Evolutionary conservation across 2,888 invertebrate species (phyloP).

Genomic region (Mythimna impura): DNA sequence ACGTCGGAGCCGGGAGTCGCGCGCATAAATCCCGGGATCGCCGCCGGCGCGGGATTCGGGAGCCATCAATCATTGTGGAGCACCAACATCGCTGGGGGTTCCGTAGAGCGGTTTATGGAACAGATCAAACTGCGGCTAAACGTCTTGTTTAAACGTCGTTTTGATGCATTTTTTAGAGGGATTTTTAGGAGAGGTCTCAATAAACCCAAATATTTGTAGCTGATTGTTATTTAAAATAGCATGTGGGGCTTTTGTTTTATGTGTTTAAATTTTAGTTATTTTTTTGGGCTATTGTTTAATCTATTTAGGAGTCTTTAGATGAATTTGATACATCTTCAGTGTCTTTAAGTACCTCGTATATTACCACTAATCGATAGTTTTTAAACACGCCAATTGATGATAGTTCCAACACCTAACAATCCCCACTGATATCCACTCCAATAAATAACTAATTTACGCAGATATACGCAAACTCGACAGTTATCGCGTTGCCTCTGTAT

Average conservation of each 20-base stretch:
- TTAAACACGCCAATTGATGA: background rate
- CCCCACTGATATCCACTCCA: background rate
- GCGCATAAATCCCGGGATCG: slow-evolving; percentile 86
- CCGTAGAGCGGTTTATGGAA: slow-evolving; percentile 55
- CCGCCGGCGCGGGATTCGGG: slow-evolving; percentile 88
- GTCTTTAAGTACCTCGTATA: background rate
- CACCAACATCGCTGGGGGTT: slow-evolving; percentile 82
- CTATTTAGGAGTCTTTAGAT: too few relatives aligned
- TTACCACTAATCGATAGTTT: background rate
- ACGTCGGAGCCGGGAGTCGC: slow-evolving; percentile 79
- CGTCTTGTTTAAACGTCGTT: slow-evolving; percentile 42
- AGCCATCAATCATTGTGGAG: slow-evolving; percentile 86
- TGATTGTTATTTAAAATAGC: background rate
- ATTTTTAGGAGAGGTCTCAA: slow-evolving; percentile 28
- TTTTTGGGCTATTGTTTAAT: too few relatives aligned
- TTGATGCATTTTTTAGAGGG: slow-evolving; percentile 22
- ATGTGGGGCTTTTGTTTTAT: background rate
- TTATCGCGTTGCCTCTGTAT: slow-evolving; percentile 40
- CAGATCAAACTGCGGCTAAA: slow-evolving; percentile 62
- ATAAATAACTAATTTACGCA: background rate
- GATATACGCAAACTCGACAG: slow-evolving; percentile 8
- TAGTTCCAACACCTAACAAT: background rate
- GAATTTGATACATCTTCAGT: background rate
- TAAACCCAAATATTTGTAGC: background rate
- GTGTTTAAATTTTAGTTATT: too few relatives aligned